These are phyloP conservation scores for Neotoma lepida DNA, from an alignment of 2,113 vertebrate genomes.

Conservation along the genomic window DNA sequence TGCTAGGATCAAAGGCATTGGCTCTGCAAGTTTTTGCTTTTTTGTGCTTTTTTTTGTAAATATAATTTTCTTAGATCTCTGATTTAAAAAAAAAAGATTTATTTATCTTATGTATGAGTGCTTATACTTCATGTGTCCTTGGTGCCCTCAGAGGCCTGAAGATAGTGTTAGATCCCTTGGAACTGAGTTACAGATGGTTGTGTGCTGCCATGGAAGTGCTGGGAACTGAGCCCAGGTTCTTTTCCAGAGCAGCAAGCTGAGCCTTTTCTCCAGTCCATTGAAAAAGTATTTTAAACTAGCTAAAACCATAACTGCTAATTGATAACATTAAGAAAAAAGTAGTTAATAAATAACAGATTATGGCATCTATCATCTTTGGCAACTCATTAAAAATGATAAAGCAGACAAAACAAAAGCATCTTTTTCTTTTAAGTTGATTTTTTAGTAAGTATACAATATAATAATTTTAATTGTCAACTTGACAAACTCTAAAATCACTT, in stretches of 20 bases:
- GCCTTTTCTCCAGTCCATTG: neutral
- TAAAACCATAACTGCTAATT: neutral
- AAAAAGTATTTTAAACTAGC: neutral
- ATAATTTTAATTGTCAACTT: neutral
- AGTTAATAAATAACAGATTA: slow-evolving; percentile 13
- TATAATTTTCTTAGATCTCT: neutral
- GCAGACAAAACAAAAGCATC: neutral
- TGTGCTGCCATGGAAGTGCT: neutral
- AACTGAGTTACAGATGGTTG: neutral
- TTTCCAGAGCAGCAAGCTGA: neutral
- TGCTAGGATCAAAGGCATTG: neutral
- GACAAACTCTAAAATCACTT: neutral
- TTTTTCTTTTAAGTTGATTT: neutral
- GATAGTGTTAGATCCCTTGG: neutral
- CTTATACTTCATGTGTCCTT: neutral
- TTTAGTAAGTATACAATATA: neutral
- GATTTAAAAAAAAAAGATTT: neutral
- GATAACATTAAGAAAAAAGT: neutral
- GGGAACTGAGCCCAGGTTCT: neutral
- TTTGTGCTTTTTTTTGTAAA: no score
- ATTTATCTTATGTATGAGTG: neutral
- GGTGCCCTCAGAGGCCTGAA: neutral
- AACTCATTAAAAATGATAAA: slow-evolving; percentile 27
- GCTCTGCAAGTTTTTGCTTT: neutral
- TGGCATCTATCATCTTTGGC: neutral